Evolutionary conservation across 2,797 vertebrate species (phyloP).

Genomic region (Sebastolobus altivelis): DNA sequence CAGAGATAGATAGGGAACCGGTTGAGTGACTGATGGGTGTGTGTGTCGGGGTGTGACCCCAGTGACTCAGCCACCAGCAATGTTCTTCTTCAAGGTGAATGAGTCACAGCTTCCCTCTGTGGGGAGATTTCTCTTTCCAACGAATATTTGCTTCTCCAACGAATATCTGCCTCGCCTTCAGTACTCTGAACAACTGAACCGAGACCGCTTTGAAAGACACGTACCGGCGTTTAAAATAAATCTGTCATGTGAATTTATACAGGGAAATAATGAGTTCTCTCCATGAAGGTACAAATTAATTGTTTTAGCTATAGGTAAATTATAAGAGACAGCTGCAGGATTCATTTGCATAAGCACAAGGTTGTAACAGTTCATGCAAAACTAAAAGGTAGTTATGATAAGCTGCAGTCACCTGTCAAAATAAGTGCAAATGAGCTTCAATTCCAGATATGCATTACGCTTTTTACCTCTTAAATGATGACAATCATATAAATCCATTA

Average conservation of each 20-base stretch:
- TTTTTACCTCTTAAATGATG: not conserved
- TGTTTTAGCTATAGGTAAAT: not conserved
- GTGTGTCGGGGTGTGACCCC: slow-evolving; percentile 81
- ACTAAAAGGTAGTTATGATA: not conserved
- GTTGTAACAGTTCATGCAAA: slow-evolving; percentile 24
- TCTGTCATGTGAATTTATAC: not conserved
- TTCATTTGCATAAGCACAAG: slow-evolving; percentile 17
- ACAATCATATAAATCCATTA: not conserved
- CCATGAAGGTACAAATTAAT: not conserved
- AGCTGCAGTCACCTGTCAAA: not conserved
- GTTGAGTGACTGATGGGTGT: slow-evolving; percentile 77
- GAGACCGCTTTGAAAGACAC: not conserved
- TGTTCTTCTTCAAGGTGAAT: slow-evolving; percentile 86
- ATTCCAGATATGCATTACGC: not conserved
- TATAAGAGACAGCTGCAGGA: not conserved
- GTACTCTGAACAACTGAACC: not conserved
- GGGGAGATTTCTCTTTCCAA: slow-evolving; percentile 58
- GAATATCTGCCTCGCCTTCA: slow-evolving; percentile 26
- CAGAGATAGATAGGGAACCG: slow-evolving; percentile 61
- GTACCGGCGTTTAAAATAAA: not conserved
- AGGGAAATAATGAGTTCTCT: not conserved
- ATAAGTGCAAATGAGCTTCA: not conserved
- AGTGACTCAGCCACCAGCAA: slow-evolving; percentile 84
- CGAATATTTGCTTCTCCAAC: slow-evolving; percentile 41
- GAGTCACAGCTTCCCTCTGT: slow-evolving; percentile 79